Evolutionary conservation across 2,113 vertebrate species (phyloP).

Genomic region (Phalacrocorax pelagicus): DNA sequence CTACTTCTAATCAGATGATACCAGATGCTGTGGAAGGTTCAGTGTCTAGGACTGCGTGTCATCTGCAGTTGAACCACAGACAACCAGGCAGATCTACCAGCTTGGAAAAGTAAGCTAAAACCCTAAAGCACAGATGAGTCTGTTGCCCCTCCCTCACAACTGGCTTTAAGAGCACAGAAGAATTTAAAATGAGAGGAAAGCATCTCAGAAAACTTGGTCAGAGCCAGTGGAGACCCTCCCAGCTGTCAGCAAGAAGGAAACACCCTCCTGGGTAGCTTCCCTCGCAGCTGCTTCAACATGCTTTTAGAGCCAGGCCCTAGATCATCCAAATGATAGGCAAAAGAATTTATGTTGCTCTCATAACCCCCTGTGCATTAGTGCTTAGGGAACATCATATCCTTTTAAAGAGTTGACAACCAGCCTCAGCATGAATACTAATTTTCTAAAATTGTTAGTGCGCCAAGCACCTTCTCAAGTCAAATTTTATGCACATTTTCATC

Average conservation of each 20-base stretch:
- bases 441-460: neutral
- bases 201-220: neutral
- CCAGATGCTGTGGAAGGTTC: neutral
- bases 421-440: neutral
- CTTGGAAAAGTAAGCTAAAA: neutral
- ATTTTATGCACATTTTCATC: neutral
- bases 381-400: neutral
- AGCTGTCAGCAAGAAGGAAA: conserved; percentile 9
- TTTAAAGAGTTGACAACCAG: neutral
- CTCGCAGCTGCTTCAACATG: neutral
- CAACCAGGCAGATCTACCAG: neutral
- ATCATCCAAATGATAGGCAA: neutral
- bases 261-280: neutral
- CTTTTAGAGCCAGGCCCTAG: neutral
- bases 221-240: neutral
- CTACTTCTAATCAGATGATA: neutral
- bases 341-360: neutral
- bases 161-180: neutral
- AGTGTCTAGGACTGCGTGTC: neutral
- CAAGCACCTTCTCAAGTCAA: neutral
- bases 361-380: neutral
- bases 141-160: neutral
- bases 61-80: neutral
- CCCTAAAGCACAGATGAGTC: neutral
- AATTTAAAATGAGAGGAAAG: neutral